These are phyloP conservation scores for Drosophila oshimai DNA, from an alignment of 1,140 invertebrate species.

Conservation along the genomic window DNA sequence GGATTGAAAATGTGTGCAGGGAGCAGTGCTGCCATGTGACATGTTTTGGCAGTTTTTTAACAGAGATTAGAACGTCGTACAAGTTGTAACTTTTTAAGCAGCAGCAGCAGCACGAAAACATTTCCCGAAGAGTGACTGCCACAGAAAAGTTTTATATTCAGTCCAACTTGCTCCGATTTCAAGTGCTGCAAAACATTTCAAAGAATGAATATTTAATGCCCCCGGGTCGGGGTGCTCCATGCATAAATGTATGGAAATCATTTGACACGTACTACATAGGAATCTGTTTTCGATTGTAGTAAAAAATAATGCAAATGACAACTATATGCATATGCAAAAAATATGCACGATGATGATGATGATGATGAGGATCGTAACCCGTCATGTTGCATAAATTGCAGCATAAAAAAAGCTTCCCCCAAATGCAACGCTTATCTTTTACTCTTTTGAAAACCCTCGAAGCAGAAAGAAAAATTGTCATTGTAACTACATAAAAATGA, in stretches of 20 bases:
- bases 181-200: slow-evolving; percentile 31
- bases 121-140: slow-evolving; percentile 19
- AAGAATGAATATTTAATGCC: slow-evolving; percentile 44
- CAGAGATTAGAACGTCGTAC: slow-evolving; percentile 76
- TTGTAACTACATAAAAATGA: slow-evolving; percentile 77
- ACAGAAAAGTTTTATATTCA: slow-evolving; percentile 40
- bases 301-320: slow-evolving; percentile 76
- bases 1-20: neutral
- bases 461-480: slow-evolving; percentile 64
- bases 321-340: slow-evolving; percentile 38
- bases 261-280: slow-evolving; percentile 36
- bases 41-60: slow-evolving; percentile 76
- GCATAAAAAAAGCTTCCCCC: slow-evolving; percentile 51
- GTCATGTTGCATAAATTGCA: slow-evolving; percentile 67
- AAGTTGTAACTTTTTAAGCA: slow-evolving; percentile 71
- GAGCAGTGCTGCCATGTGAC: slow-evolving; percentile 47
- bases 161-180: slow-evolving; percentile 32
- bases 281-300: slow-evolving; percentile 43
- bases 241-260: slow-evolving; percentile 18
- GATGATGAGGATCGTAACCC: slow-evolving; percentile 27
- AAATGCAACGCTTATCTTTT: slow-evolving; percentile 39
- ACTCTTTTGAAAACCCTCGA: slow-evolving; percentile 53
- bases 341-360: slow-evolving; percentile 16
- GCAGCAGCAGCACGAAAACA: slow-evolving; percentile 41
- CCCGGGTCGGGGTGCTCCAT: neutral